phyloP scores from a whole-genome alignment of 2,888 invertebrate species.

The Cephus nigrinus region DNA sequence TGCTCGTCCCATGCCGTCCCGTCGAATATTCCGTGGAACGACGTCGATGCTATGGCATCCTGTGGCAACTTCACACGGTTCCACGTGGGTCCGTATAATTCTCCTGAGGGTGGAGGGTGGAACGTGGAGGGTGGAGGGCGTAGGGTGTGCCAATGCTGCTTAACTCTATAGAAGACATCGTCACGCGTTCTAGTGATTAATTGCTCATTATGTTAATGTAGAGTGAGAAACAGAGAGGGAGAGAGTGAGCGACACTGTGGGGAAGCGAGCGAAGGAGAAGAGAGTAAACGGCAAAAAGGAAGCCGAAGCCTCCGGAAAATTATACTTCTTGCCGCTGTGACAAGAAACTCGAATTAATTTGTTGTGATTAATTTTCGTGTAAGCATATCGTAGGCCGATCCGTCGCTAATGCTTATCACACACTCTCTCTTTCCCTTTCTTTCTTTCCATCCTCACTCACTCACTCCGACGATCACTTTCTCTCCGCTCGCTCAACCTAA shows the following conservation, averaged over 20 bases:
- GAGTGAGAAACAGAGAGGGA: slow-evolving; percentile 12
- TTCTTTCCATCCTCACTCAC: too few species aligned
- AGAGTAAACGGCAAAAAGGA: not conserved
- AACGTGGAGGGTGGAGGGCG: not conserved
- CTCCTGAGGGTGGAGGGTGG: not conserved
- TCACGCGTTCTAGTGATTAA: slow-evolving; percentile 39
- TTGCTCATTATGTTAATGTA: slow-evolving; percentile 47
- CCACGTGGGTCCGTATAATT: not conserved
- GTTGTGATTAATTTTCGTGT: slow-evolving; percentile 28
- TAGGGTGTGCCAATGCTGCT: not conserved
- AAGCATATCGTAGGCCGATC: slow-evolving; percentile 13
- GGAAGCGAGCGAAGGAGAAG: slow-evolving; percentile 16
- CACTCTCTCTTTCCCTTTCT: not conserved
- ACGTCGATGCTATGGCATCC: not conserved
- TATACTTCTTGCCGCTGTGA: slow-evolving; percentile 9
- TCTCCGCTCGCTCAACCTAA: not conserved
- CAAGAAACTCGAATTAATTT: slow-evolving; percentile 22
- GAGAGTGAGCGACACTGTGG: not conserved
- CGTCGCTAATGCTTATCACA: not conserved
- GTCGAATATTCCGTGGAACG: not conserved
- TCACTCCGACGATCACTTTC: not conserved
- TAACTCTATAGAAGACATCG: slow-evolving; percentile 12
- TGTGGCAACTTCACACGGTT: not conserved
- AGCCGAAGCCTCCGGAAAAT: not conserved
- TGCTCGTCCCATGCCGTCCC: not conserved